Evolutionary conservation across 2,888 invertebrate species (phyloP), one percentile per base, ranked within the genome.

Genomic region (Strigamia crassipes): DNA sequence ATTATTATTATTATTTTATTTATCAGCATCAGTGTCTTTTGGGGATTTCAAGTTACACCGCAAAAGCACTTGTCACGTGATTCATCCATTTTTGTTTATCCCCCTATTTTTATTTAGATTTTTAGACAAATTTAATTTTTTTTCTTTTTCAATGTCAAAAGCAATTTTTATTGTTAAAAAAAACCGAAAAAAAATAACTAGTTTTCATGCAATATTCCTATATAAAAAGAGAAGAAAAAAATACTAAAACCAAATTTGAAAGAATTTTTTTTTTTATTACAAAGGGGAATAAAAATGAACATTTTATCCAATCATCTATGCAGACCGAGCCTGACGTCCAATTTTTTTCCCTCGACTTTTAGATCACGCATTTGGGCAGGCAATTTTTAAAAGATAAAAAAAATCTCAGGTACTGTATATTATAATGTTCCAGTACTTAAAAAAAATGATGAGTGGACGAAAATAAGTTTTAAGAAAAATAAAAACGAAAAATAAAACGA

Each of bases 331-430:
- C 77, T 5, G 21, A 77, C 15, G 21, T n/a, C 56, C 21, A 21
- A 56, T 21, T 56, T 34, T 34, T 34, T 34, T 34, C 34, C 34
- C 34, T 34, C 34, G 34, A 34, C 3, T 34, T 34, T 34, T 34
- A 34, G 34, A 56, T 56, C 56, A 18, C n/a, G 56, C 56, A 56
- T 56, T 56, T 56, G 34, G 34, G 34, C 34, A 34, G 34, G 34
- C 34, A 34, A 34, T 34, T 34, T 34, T 34, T 34, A 34, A 34
- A 34, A 34, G 34, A 34, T 56, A 56, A 18, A 18, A 18, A 21
- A 21, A 77, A 77, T 23, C 77, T 77, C 77, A 77, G 77, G 77
- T 77, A 77, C 23, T 77, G 77, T 77, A 77, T 27, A 77, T 21
- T 23, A 21, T 77, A 27, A 77, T 23, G 15, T 77, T 77, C 77